Evolutionary conservation across 2,797 vertebrate species (phyloP).

Genomic region (Trachops cirrhosus): DNA sequence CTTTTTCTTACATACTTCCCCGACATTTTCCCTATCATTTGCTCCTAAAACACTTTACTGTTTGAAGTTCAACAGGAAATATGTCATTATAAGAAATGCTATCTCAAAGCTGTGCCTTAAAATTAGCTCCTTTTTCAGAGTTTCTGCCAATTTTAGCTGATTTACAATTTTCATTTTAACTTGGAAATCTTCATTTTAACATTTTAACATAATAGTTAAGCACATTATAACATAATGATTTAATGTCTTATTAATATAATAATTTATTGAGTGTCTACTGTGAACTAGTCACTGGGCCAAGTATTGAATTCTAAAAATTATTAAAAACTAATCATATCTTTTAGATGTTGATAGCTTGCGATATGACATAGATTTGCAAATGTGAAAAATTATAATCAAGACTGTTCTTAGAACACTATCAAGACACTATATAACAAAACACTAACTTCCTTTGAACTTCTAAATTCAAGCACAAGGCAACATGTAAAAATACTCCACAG

Average conservation of each 20-base stretch:
- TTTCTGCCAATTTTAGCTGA: not conserved
- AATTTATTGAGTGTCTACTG: not conserved
- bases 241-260: not conserved
- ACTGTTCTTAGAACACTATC: not conserved
- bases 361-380: not conserved
- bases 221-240: not conserved
- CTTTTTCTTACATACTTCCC: not conserved
- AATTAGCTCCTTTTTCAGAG: not conserved
- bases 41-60: not conserved
- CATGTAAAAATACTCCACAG: not conserved
- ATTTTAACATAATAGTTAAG: not conserved
- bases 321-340: not conserved
- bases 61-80: slow-evolving; percentile 15
- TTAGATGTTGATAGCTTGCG: not conserved
- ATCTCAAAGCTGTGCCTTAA: not conserved
- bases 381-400: not conserved
- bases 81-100: not conserved
- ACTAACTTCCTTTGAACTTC: slow-evolving; percentile 28
- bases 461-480: slow-evolving; percentile 30
- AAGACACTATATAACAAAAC: not conserved
- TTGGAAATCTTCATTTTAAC: not conserved
- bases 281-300: not conserved
- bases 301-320: not conserved
- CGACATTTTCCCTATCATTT: not conserved
- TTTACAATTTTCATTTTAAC: not conserved